Evolutionary conservation across 2,888 invertebrate species (phyloP), one percentile per base, ranked within the genome.

Genomic region (Cosmia pyralina): DNA sequence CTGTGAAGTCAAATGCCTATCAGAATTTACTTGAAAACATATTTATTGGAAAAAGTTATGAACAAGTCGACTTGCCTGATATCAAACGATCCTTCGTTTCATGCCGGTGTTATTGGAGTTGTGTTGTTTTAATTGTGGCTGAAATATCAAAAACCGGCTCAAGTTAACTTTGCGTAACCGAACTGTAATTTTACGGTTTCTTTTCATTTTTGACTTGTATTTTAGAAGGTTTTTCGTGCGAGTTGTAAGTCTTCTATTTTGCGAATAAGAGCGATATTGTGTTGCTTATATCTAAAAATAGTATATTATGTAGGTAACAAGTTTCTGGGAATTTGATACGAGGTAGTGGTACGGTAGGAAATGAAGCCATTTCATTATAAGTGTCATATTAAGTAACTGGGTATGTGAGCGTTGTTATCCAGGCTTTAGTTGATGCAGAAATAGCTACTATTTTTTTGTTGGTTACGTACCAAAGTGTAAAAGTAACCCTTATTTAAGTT

Each of bases 121-220:
- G 82, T 77, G 79, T 81, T 78, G 76, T 80, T 83, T 79, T 86
- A 87, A 89, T 88, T 90, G 84, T 87, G 85, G 88, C 84, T 85
- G 86, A 88, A 89, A 84, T 87, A 87, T 89, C 82, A 86, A 86
- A 89, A 81, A 79, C 67, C 81, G 65, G 60, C 73, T 77, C 57
- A 76, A 78, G 69, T 80, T 78, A 84, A 84, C 77, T 79, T 77
- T 69, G 82, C 75, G 57, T 59, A 66, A 52, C 48, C 44, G 2
- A 59, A n/a, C 57, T 69, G 58, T 72, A 60, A 75, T 82, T 80
- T 77, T 69, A 83, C 2, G 76, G 75, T 62, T 79, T 83, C 84
- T 34, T 72, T 72, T 44, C 11, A 44, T 57, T 75, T 72, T 65
- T 17, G 2, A 22, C 0, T 64, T 57, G 19, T 62, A 17, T 67